Base-by-base conservation (phyloP, 2,888 invertebrate species). In the Clistopyga incitator region DNA sequence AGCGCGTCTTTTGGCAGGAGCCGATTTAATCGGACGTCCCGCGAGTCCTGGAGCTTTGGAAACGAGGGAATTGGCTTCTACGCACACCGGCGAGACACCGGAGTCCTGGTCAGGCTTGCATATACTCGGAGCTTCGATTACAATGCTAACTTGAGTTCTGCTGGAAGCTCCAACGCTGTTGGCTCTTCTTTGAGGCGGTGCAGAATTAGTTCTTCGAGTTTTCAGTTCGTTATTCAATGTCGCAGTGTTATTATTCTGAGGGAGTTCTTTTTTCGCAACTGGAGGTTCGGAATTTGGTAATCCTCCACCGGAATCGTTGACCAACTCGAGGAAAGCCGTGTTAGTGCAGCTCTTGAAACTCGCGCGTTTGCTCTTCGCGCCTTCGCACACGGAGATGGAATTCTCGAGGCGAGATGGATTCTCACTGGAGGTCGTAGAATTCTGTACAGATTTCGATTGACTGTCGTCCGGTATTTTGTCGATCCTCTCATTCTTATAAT, bases 271-370 rank as follows among this genome's bases (percentile, higher is more conserved):
- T 23, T 25, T 67, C 52, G 64, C 34, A 74, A 79, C 6, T 86
- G 82, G 15, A 81, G 78, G n/a, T 25, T 68, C 25, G 78, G 76
- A 18, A 18, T 78, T 45, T 52, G 88, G 1, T 1, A 6, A 70
- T 11, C 10, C 34, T 13, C 20, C 72, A 11, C 18, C 13, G 1
- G 61, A 8, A 45, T 86, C 88, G 13, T 85, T 81, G 13, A 90
- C 85, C 0, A 90, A 89, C 6, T 85, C 86, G 6, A 86, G 78
- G 64, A 93, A 92, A 3, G 92, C 93, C 29, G 88, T 87, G 84
- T 92, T 92, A 0, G 83, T 84, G 0, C 90, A 86, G 54, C 89
- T 91, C 10, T 88, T 90, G 81, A 91, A 93, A 34, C 87, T 88
- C 2, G 92, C 91, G 2, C 92, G 89, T 75, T 90, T 3, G 90